phyloP scores from a whole-genome alignment of 2,888 invertebrate genomes.

The Tipula helvola region DNA sequence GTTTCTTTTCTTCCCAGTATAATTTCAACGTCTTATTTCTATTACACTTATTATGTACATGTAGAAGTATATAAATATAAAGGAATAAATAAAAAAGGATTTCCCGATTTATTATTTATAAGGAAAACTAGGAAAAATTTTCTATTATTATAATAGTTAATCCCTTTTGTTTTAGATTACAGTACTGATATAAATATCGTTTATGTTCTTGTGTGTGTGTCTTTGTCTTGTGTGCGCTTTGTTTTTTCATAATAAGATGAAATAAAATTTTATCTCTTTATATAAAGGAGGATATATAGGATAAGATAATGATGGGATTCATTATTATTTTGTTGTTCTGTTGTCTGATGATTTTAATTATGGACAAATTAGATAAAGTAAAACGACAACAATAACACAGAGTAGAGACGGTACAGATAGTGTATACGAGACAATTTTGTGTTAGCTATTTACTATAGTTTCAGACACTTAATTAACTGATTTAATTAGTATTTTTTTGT shows the following conservation, averaged over 20 bases:
- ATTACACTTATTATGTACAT: background rate
- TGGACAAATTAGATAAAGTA: background rate
- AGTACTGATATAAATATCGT: background rate
- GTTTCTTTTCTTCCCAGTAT: background rate
- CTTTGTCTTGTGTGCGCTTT: background rate
- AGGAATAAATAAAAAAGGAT: background rate
- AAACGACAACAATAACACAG: background rate
- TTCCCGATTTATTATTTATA: background rate
- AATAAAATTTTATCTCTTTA: background rate
- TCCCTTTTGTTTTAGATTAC: background rate
- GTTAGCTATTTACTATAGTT: background rate
- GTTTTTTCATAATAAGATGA: background rate
- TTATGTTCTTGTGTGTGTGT: background rate
- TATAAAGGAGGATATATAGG: background rate
- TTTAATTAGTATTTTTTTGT: background rate
- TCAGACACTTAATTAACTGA: background rate
- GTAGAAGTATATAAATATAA: too few relatives aligned
- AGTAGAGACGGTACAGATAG: background rate
- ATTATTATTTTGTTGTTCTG: background rate
- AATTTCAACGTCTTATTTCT: background rate
- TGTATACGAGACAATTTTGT: background rate
- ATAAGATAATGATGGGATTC: background rate
- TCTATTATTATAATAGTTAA: background rate
- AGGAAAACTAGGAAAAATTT: background rate
- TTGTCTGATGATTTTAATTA: background rate